A percentile compares a stretch with the other conserved stretches of the same genome.
phyloP scores from a whole-genome alignment of 2,113 vertebrate species.

The Thunnus thynnus region DNA sequence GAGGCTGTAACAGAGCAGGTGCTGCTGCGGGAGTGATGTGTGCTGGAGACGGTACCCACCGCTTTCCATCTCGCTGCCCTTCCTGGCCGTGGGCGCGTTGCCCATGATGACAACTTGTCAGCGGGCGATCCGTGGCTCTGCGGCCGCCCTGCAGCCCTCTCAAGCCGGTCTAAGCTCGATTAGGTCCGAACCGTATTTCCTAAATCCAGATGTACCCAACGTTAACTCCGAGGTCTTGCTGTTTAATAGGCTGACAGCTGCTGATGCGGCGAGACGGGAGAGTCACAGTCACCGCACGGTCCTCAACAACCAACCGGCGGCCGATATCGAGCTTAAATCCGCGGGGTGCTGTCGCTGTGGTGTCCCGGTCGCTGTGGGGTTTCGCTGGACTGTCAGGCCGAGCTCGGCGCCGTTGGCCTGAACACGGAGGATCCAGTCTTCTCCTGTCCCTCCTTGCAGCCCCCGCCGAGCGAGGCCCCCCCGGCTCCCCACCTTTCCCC shows the following conservation, averaged over 20 bases:
- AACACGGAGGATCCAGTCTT: conserved; percentile 67
- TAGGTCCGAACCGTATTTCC: conserved; percentile 38
- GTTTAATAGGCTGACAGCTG: conserved; percentile 60
- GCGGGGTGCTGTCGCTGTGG: conserved; percentile 22
- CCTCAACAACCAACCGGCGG: conserved; percentile 25
- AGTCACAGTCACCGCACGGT: conserved; percentile 34
- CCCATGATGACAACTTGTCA: conserved; percentile 89
- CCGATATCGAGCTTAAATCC: conserved; percentile 33
- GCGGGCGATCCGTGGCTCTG: conserved; percentile 72
- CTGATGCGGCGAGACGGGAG: conserved; percentile 50
- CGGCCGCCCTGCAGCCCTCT: conserved; percentile 68
- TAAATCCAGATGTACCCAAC: conserved; percentile 51
- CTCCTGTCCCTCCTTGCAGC: conserved; percentile 71
- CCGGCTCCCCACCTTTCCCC: conserved; percentile 71
- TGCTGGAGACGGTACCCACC: conserved; percentile 81
- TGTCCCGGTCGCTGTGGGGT: conserved; percentile 31
- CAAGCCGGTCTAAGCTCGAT: conserved; percentile 62
- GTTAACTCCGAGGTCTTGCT: conserved; percentile 35
- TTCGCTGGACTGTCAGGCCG: conserved; percentile 68
- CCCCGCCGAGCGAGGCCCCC: conserved; percentile 70
- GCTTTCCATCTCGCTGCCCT: conserved; percentile 93
- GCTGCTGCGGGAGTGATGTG: conserved; percentile 35
- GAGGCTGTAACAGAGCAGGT: conserved; percentile 35
- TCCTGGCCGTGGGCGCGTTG: conserved; percentile 94
- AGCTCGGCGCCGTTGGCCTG: conserved; percentile 71